phyloP scores from a whole-genome alignment of 64 coral and sea anemone genomes.

The Anthopleura sola region DNA sequence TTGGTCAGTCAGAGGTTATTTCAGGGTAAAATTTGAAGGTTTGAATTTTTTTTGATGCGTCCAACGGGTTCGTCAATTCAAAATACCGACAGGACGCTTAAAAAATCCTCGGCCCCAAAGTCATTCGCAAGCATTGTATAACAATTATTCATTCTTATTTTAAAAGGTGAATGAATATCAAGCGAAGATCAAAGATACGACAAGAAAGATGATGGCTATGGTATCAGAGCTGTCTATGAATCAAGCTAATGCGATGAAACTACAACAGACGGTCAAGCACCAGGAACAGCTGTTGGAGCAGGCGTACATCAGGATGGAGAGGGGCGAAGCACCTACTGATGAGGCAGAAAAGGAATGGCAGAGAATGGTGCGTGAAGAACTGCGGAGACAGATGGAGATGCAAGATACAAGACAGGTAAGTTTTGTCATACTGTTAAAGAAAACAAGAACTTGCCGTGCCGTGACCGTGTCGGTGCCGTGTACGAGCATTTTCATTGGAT shows the following conservation, averaged over 20 bases:
- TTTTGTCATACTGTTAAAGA: background rate
- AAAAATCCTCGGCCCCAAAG: too few relatives aligned
- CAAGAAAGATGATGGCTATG: constrained; percentile 99
- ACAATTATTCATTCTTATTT: background rate
- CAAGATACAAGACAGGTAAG: constrained; percentile 55
- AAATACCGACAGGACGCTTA: too few relatives aligned
- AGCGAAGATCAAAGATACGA: constrained; percentile 97
- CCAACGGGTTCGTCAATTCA: too few relatives aligned
- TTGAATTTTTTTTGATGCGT: too few relatives aligned
- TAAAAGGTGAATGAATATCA: constrained; percentile 94
- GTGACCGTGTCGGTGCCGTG: too few relatives aligned
- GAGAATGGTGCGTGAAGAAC: constrained; percentile 87
- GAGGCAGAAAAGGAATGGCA: constrained; percentile 91
- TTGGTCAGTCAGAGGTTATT: too few relatives aligned
- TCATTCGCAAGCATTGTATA: too few relatives aligned
- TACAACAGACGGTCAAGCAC: constrained; percentile 87
- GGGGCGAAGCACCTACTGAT: constrained; percentile 82
- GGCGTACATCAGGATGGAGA: constrained; percentile 92
- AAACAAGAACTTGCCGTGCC: background rate
- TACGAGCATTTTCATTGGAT: too few relatives aligned
- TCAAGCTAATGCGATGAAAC: constrained; percentile 88
- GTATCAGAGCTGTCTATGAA: constrained; percentile 98
- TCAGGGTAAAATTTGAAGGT: too few relatives aligned
- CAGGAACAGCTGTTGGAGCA: constrained; percentile 88
- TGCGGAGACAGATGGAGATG: constrained; percentile 52